Evolutionary conservation across 2,113 vertebrate species (phyloP).

Genomic region (Tychaedon coryphoeus): DNA sequence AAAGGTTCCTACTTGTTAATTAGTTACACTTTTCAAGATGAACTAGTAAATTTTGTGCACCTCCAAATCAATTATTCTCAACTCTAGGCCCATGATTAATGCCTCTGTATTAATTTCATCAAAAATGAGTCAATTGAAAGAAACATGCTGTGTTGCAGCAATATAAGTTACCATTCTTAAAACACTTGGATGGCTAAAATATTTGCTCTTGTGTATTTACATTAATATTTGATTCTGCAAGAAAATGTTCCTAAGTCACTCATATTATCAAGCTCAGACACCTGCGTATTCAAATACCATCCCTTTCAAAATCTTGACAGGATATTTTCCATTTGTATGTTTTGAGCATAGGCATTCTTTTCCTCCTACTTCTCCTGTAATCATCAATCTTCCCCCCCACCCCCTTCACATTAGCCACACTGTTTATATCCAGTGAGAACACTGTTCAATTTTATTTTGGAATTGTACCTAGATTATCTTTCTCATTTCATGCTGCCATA

Average conservation of each 20-base stretch:
- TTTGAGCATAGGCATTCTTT: neutral
- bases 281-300: neutral
- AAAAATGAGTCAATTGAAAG: neutral
- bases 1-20: neutral
- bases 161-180: neutral
- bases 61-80: neutral
- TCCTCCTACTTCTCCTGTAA: neutral
- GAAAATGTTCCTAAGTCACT: neutral
- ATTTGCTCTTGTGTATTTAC: neutral
- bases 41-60: neutral
- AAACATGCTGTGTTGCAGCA: neutral
- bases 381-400: accelerated
- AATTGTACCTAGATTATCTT: neutral
- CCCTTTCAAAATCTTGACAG: neutral
- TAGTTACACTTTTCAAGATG: neutral
- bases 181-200: neutral
- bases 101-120: neutral
- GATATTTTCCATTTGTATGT: neutral
- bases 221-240: neutral
- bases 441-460: neutral
- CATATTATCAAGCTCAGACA: neutral
- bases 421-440: neutral
- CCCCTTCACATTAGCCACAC: neutral
- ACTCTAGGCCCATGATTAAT: neutral
- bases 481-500: neutral